phyloP scores from a whole-genome alignment of 1,140 invertebrate species.

The Philopotamus ludificatus region DNA sequence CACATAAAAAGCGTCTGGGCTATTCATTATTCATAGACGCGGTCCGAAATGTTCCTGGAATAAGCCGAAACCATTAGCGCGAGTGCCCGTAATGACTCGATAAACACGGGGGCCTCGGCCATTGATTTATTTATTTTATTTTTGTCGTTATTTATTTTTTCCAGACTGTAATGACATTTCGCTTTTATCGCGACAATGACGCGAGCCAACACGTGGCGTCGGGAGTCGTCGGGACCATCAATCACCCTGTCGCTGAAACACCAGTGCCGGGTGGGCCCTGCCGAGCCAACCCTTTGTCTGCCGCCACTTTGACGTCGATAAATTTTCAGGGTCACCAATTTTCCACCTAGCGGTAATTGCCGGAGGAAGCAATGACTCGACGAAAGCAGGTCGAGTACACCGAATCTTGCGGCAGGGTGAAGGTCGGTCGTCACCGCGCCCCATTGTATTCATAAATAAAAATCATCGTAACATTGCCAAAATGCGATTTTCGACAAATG shows the following conservation, averaged over 20 bases:
- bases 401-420: background rate
- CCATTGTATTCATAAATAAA: no score
- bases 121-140: no score
- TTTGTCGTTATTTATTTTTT: no score
- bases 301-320: background rate
- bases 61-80: no score
- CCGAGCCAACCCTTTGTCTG: background rate
- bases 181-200: background rate
- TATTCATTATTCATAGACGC: no score
- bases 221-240: background rate
- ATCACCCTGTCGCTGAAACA: constrained; percentile 7
- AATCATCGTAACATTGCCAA: no score
- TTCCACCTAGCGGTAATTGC: background rate
- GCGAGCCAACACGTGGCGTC: background rate
- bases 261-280: background rate
- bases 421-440: background rate
- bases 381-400: background rate
- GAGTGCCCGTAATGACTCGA: no score
- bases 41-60: no score
- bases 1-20: no score
- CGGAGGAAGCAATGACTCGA: background rate
- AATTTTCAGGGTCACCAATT: constrained; percentile 6
- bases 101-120: no score
- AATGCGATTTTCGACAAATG: no score
- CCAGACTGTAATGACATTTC: no score